Conservation (phyloP, 2,113 vertebrate genomes). For the Bubo bubo region DNA sequence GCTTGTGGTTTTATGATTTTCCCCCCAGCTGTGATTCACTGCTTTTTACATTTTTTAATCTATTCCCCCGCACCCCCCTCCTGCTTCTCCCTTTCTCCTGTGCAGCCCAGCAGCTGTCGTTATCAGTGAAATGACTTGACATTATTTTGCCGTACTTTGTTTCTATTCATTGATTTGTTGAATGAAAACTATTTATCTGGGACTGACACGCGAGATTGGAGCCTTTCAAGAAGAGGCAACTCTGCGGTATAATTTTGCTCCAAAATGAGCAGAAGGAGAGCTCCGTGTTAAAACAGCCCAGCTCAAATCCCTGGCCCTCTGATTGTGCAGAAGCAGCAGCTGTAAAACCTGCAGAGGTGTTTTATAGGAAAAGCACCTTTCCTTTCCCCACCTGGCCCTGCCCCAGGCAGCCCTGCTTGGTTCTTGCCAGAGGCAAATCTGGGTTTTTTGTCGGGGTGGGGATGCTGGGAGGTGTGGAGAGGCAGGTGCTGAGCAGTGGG, state of each 20-base stretch:
- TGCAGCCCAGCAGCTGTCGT: slow-evolving; percentile 59
- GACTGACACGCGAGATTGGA: neutral
- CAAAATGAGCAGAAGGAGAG: neutral
- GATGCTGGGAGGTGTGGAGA: neutral
- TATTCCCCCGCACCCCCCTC: neutral
- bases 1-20: neutral
- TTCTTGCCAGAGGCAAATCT: neutral
- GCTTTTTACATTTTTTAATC: slow-evolving; percentile 62
- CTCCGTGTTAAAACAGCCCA: neutral
- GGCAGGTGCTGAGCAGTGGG: neutral
- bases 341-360: neutral
- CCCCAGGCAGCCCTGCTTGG: neutral
- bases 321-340: fast-evolving
- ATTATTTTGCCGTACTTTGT: slow-evolving; percentile 49
- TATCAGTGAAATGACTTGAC: slow-evolving; percentile 47
- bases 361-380: neutral
- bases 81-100: neutral
- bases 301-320: neutral
- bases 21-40: slow-evolving; percentile 50
- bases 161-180: slow-evolving; percentile 68
- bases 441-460: neutral
- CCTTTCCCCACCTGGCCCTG: neutral
- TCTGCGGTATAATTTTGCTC: slow-evolving; percentile 1
- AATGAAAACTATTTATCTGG: slow-evolving; percentile 65
- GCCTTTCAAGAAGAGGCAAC: slow-evolving; percentile 11